These are phyloP conservation scores for Drosophila grimshawi DNA, from an alignment of 1,140 invertebrate species.

Conservation along the genomic window DNA sequence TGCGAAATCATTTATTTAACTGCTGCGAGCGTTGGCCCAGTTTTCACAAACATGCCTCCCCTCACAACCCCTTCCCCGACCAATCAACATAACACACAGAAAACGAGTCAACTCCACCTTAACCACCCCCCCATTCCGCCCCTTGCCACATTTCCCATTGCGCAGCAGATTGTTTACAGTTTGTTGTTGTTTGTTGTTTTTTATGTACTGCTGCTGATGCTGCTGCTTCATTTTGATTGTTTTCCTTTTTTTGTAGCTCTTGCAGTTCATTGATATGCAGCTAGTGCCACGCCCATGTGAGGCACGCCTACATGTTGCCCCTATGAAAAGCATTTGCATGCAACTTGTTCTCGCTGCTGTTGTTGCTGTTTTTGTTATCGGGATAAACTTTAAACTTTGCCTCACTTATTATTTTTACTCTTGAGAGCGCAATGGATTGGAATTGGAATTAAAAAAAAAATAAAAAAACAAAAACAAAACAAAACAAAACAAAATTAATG, in stretches of 20 bases:
- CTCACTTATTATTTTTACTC: slow-evolving; percentile 22
- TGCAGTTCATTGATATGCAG: slow-evolving; percentile 64
- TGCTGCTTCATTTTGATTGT: slow-evolving; percentile 22
- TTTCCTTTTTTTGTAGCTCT: slow-evolving; percentile 29
- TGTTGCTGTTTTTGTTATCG: slow-evolving; percentile 6
- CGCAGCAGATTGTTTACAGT: slow-evolving; percentile 22
- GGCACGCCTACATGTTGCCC: slow-evolving; percentile 8
- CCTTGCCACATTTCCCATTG: slow-evolving; percentile 14
- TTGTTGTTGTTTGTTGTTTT: slow-evolving; percentile 8
- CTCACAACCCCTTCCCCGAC: neutral
- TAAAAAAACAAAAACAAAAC: slow-evolving; percentile 5
- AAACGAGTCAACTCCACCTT: neutral
- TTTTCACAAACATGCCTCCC: slow-evolving; percentile 38
- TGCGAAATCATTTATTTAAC: slow-evolving; percentile 54
- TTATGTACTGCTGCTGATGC: slow-evolving; percentile 24
- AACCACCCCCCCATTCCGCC: neutral
- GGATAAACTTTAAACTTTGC: slow-evolving; percentile 6
- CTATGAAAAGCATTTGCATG: slow-evolving; percentile 28
- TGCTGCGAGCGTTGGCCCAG: slow-evolving; percentile 55
- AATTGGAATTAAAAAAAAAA: slow-evolving; percentile 40
- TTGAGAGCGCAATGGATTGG: slow-evolving; percentile 17
- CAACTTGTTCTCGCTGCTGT: neutral
- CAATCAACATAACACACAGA: neutral
- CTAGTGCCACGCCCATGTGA: slow-evolving; percentile 53
- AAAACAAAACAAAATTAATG: slow-evolving; percentile 14